Evolutionary conservation across 2,888 invertebrate species (phyloP), one percentile per base, ranked within the genome.

Genomic region (Aleiodes leptofemur): DNA sequence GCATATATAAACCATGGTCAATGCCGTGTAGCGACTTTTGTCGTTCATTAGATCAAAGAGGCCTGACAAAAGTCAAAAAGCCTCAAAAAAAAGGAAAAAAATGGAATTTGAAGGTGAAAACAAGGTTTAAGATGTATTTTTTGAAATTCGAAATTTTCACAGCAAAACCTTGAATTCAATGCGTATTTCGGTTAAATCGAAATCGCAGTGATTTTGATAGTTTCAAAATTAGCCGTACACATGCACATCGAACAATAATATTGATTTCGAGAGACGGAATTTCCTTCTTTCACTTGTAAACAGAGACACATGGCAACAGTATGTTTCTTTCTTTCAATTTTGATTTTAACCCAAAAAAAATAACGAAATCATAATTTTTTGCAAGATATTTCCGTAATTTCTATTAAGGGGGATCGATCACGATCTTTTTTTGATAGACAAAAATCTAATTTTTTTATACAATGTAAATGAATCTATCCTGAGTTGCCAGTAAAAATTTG

Each of bases 1-100:
- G 82, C 87, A 82, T 83, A 85, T 87, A 88, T 87, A 87, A 87
- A 87, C 87, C 87, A 87, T 86, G 88, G 88, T 88, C 88, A 88
- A 87, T 88, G 88, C 86, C 86, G 87, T 86, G 86, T 85, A 83
- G 88, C 88, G 86, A 87, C 87, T 86, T 86, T 87, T 87, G 85
- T 68, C 68, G 50, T 86, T 82, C 79, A 82, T 84, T 74, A 81
- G 85, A 86, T 88, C 88, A 88, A 88, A 88, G 87, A 72, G 31
- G 23, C 57, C 29, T 38, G 31, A 43, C n/a, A 57, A 48, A 56
- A 43, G 23, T 23, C 23, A 23, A 23, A 23, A 23, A 23, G 9
- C 9, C 43, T n/a, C 13, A 34, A 55, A n/a, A n/a, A 56, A 14
- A 50, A 11, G 14, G 6, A 70, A 31, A 16, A 16, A 38, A 7